Evolutionary conservation across 2,113 vertebrate genomes (phyloP), one percentile per base, ranked within the genome.

Genomic region (Gnathonemus echidnorhynchus): DNA sequence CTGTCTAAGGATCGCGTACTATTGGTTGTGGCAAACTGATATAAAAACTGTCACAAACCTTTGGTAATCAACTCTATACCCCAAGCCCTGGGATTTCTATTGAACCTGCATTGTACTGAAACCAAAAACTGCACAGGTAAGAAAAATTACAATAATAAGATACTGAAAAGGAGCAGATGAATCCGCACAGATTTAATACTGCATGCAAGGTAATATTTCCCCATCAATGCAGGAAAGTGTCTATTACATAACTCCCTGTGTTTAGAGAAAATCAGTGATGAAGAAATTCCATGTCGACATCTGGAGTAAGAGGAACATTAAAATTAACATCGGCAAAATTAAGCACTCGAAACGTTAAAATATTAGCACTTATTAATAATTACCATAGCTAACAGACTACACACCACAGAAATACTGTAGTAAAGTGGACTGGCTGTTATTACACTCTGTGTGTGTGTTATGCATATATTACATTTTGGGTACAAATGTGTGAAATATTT

Each of bases 191-290:
- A 27, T 80, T 89, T 50, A 89, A 89, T 89, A n/a, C 39, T 83
- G 31, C 5, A 84, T 85, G 35, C 8, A 4, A 19, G 19, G 31
- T 46, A 86, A 52, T 45, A 27, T 89, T 24, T 90, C 74, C 70
- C 35, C 48, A 21, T 90, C 52, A 89, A 24, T 66, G 49, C 56
- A 86, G 9, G 13, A 42, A 45, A 45, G 46, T 3, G 17, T 45
- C 35, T 46, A 5, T 39, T 17, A 49, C n/a, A 62, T n/a, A 58
- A 45, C 24, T 85, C 49, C 45, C 13, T 11, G 39, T 39, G 27
- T 85, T 70, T 53, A 45, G 70, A 50, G 80, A 89, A 91, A 89
- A 89, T 53, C 45, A 80, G 27, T 86, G 42, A 74, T 21, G 88
- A 48, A 89, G 87, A 62, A 49, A 50, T 53, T 88, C 21, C 58